Evolutionary conservation across 1,140 invertebrate species (phyloP), one percentile per base, ranked within the genome.

Genomic region (Goniozus legneri): DNA sequence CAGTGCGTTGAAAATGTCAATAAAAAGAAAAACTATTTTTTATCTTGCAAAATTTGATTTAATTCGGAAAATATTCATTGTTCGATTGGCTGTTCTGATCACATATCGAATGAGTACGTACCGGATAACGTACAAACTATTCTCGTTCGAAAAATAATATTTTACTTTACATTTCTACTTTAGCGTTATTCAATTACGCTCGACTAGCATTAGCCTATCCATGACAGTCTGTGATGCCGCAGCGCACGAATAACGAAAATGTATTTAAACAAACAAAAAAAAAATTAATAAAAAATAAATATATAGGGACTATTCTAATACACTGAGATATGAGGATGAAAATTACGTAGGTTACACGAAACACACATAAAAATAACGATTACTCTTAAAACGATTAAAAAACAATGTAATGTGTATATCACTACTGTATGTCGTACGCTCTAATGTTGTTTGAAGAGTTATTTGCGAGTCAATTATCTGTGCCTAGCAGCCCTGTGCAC

Each of bases 401-500:
- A 50, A 20, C 55, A 66, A 61, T 71, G 64, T 71, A 71, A 71
- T 71, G 66, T 72, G 67, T 72, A 70, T 67, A 72, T 71, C 60
- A 60, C 24, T 27, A 59, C 49, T 61, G 69, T 74, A 72, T 76
- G 72, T 76, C 72, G 72, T 75, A 75, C 70, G 71, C 73, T 75
- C 71, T 75, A 74, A 75, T 73, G 74, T 76, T 76, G 69, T 75
- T 75, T 75, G 69, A 76, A 71, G 68, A 74, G 71, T 74, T 73
- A 76, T 76, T 76, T 76, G 74, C 74, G 73, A 76, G 74, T 76
- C 73, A 76, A 76, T 76, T 76, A 76, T 75, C 70, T 76, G 74
- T 76, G 74, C 74, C 74, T 76, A 76, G 73, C 73, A 76, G 72
- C 69, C 73, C 73, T 75, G 71, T 72, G 73, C 73, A 76, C 73